Base-by-base conservation (phyloP, 2,797 vertebrate genomes). In the Characodon lateralis region DNA sequence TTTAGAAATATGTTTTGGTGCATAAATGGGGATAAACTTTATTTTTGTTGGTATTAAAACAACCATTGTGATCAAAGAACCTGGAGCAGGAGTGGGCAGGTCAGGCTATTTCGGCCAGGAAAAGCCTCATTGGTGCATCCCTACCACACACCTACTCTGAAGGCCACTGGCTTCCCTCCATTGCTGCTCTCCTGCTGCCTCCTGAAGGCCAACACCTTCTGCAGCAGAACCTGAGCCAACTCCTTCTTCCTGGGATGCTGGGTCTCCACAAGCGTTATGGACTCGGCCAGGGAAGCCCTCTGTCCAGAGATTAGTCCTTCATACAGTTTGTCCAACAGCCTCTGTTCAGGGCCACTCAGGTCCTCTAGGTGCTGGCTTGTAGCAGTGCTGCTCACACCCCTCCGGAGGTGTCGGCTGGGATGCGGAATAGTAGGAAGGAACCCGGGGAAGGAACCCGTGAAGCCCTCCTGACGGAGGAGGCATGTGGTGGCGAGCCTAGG, bases 211-310 rank as follows among this genome's bases (percentile, higher is more conserved):
- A 99, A 89, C 55, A 99, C 96, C 93, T 95, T 97, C 95, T 99
- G 98, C 86, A 99, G 95, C 78, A 99, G 96, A 80, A 96, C 95
- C 92, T 98, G 98, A 0, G 98, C 97, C 84, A 99, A 85, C 84
- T 97, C 95, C 78, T 97, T 98, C 87, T 98, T 99, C 87, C 97
- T 95, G 55, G 89, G 93, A 78, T 99, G 97, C 91, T 97, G 96
- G 5, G 97, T 99, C 92, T 99, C 98, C 86, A 98, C 90, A 53
- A 99, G 94, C 0, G 98, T 99, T 91, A 99, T 99, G 71, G 96
- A 96, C 94, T 99, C 97, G 0, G 98, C 98, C 81, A 99, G 93
- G 84, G 95, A 96, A 2, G 98, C 96, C 78, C 98, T 95, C 1
- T 97, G 97, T 6, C 97, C 96, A 53, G 91, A 92, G 58, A 97